These are phyloP conservation scores for Callyntrura guangdongensis DNA, from an alignment of 2,888 invertebrate genomes.

Conservation along the genomic window DNA sequence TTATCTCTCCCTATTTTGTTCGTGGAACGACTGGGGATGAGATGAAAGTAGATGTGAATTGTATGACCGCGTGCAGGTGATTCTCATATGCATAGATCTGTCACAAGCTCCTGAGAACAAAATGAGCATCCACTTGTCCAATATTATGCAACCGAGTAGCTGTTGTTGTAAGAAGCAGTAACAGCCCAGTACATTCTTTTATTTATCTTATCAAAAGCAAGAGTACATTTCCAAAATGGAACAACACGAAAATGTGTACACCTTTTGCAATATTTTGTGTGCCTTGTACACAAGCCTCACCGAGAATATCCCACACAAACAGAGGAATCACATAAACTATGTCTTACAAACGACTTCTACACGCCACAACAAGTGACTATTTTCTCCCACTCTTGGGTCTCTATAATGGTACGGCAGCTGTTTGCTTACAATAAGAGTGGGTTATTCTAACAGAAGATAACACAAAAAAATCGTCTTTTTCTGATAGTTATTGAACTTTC, in stretches of 20 bases:
- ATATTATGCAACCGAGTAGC: constrained; percentile 37
- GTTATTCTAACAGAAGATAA: not conserved
- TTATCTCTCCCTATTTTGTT: constrained; percentile 60
- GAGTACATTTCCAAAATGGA: constrained; percentile 43
- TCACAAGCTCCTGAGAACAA: constrained; percentile 58
- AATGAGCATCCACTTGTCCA: constrained; percentile 57
- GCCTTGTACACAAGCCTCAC: not conserved
- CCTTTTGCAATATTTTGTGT: constrained; percentile 40
- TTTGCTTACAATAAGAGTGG: not conserved
- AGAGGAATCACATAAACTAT: constrained; percentile 46
- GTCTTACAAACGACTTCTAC: constrained; percentile 50
- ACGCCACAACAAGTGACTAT: constrained; percentile 60
- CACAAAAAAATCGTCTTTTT: constrained; percentile 54
- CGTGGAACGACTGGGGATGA: constrained; percentile 11
- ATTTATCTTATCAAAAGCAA: not conserved
- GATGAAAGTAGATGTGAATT: not conserved
- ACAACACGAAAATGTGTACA: constrained; percentile 6
- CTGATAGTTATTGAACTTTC: constrained; percentile 40
- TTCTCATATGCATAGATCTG: constrained; percentile 44
- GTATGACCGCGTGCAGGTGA: constrained; percentile 11
- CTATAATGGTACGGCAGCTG: not conserved
- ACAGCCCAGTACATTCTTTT: not conserved
- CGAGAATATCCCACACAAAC: constrained; percentile 22
- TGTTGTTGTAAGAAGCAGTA: too few relatives aligned
- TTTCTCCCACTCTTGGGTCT: not conserved